Base-by-base conservation (phyloP, 2,797 vertebrate species). In the Sebastes kiyomatsui region DNA sequence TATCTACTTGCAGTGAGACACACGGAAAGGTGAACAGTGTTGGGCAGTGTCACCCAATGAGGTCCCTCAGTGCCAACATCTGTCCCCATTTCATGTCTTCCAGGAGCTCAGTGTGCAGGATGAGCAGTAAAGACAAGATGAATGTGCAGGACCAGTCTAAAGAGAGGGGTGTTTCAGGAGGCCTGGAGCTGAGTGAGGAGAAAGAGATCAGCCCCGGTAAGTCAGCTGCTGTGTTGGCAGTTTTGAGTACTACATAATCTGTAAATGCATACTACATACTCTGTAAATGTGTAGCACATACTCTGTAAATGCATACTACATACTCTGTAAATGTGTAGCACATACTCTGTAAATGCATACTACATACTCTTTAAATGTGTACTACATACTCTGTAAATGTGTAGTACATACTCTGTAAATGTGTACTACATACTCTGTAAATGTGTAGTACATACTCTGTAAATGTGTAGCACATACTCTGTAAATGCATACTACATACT, bases 51-150 rank as follows among this genome's bases (percentile, higher is more conserved):
- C 27, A 30, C 6, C 58, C 14, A 25, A 7, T 32, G 13, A 46
- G 4, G 18, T 59, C 16, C 30, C 16, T 33, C 4, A 30, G 9
- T 64, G 8, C 12, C 14, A 52, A 55, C 35, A n/a, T 60, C 1
- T 74, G 16, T 69, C 1, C 6, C 4, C 2, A 0, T 30, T 23
- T 55, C 2, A n/a, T 84, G 11, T 38, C 18, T 42, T 84, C 22
- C 79, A 98, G 97, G 91, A 97, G 93, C 85, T 97, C 97, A 0
- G 97, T 98, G 82, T 97, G 97, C 85, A 94, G 97, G 65, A 97
- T 98, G 96, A 98, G 97, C 94, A 98, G 97, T 85, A 96, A 88
- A n/a, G 97, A 98, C 25, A 98, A 98, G 94, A 97, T 97, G 81
- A 97, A 94, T 9, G 95, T 98, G 3, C 97, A 97, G 88, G 97